Evolutionary conservation across 1,140 invertebrate genomes (phyloP).

Genomic region (Laupala kohalensis): DNA sequence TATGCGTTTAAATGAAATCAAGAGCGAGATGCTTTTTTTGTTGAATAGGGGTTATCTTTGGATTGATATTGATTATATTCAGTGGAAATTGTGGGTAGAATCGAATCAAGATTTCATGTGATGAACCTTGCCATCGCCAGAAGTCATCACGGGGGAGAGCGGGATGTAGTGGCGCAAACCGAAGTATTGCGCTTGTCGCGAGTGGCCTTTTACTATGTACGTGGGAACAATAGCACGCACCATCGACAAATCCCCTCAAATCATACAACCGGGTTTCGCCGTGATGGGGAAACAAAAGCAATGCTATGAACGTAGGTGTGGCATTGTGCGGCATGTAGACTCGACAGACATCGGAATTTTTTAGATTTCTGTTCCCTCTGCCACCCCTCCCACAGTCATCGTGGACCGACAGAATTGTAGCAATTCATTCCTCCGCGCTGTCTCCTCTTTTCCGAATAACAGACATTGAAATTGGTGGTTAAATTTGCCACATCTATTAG

Average conservation of each 20-base stretch:
- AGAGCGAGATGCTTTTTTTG: too few species aligned
- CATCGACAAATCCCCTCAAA: background rate
- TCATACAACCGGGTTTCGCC: background rate
- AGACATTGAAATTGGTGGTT: background rate
- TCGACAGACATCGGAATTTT: background rate
- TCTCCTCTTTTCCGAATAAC: background rate
- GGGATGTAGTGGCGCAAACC: too few species aligned
- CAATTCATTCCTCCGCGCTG: too few species aligned
- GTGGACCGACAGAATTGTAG: too few species aligned
- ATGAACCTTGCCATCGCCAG: too few species aligned
- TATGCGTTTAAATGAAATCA: too few species aligned
- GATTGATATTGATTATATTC: too few species aligned
- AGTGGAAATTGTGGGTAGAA: too few species aligned
- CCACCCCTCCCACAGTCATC: background rate
- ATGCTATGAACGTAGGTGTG: background rate
- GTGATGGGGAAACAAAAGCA: background rate
- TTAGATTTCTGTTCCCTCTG: background rate
- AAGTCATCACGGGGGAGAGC: too few species aligned
- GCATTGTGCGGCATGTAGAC: background rate
- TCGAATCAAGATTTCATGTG: too few species aligned
- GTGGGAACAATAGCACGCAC: background rate
- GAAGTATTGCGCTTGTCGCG: background rate
- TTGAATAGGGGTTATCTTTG: too few species aligned
- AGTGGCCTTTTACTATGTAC: background rate
- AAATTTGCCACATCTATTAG: background rate